These are phyloP conservation scores for Terrapene triunguis DNA, from an alignment of 2,113 vertebrate genomes.

Conservation along the genomic window DNA sequence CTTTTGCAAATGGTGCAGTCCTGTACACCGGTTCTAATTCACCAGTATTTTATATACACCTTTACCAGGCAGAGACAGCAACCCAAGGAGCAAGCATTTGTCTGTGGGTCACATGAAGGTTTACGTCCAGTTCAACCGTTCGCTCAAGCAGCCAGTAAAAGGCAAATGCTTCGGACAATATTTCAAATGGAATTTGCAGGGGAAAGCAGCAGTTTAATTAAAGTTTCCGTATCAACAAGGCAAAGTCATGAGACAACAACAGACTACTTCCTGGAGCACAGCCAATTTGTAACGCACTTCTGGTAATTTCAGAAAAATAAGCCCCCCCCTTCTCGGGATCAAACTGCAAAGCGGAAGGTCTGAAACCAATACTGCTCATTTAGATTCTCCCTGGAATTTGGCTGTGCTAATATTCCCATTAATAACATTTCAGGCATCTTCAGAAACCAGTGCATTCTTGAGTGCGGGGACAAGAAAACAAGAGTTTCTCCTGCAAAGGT, in stretches of 20 bases:
- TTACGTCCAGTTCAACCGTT: background rate
- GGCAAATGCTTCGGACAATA: background rate
- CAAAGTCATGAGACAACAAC: background rate
- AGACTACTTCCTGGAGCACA: background rate
- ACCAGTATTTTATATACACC: background rate
- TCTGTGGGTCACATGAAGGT: background rate
- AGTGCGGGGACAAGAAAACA: background rate
- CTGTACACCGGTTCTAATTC: background rate
- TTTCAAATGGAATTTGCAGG: background rate
- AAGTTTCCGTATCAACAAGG: background rate
- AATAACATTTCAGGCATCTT: background rate
- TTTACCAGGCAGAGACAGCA: background rate
- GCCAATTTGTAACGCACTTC: fast-evolving
- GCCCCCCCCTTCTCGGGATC: background rate
- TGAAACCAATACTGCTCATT: background rate
- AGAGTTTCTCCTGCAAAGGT: fast-evolving
- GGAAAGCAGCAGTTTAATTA: background rate
- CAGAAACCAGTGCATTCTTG: background rate
- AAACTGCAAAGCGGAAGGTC: background rate
- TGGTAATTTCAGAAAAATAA: background rate
- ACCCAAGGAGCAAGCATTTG: background rate
- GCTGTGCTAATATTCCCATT: background rate
- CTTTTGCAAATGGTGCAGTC: background rate
- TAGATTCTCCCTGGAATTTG: background rate
- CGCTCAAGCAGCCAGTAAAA: background rate